These are phyloP conservation scores for Lerista edwardsae DNA, from an alignment of 2,797 vertebrate species.

Conservation along the genomic window DNA sequence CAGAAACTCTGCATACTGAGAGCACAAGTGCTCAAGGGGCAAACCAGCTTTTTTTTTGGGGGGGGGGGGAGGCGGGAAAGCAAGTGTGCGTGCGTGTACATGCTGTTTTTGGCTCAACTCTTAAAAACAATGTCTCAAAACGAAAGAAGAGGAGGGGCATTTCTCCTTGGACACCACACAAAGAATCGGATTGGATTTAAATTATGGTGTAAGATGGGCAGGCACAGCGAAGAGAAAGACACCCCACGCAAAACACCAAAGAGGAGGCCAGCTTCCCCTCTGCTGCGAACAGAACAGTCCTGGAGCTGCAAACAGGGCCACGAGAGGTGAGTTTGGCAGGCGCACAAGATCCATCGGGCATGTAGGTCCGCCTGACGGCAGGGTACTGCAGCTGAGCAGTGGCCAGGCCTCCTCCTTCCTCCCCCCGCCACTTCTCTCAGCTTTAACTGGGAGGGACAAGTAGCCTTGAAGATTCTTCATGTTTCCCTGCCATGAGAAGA, in stretches of 20 bases:
- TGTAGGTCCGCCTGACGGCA: not conserved
- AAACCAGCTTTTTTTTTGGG: not conserved
- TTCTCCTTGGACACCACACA: not conserved
- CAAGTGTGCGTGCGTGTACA: too few species aligned
- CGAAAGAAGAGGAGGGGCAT: not conserved
- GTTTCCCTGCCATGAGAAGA: not conserved
- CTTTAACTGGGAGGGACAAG: not conserved
- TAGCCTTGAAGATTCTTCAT: not conserved
- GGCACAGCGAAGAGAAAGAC: slow-evolving; percentile 70
- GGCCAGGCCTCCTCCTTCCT: not conserved
- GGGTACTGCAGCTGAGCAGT: not conserved
- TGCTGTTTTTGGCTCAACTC: slow-evolving; percentile 61
- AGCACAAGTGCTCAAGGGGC: not conserved
- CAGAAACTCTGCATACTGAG: not conserved
- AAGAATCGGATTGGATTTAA: slow-evolving; percentile 61
- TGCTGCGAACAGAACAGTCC: not conserved
- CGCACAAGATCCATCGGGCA: not conserved
- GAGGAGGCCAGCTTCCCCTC: not conserved
- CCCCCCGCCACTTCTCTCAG: not conserved
- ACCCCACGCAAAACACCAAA: slow-evolving; percentile 19
- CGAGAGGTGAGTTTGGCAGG: not conserved
- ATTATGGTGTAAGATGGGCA: slow-evolving; percentile 73
- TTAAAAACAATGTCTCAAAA: slow-evolving; percentile 36
- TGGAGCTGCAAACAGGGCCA: not conserved
- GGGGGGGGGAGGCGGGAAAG: not conserved